Percentiles rank a stretch among this genome's conserved stretches.
Evolutionary conservation across 2,888 invertebrate genomes (phyloP).

Genomic region (Pseudeuparius sepicola): DNA sequence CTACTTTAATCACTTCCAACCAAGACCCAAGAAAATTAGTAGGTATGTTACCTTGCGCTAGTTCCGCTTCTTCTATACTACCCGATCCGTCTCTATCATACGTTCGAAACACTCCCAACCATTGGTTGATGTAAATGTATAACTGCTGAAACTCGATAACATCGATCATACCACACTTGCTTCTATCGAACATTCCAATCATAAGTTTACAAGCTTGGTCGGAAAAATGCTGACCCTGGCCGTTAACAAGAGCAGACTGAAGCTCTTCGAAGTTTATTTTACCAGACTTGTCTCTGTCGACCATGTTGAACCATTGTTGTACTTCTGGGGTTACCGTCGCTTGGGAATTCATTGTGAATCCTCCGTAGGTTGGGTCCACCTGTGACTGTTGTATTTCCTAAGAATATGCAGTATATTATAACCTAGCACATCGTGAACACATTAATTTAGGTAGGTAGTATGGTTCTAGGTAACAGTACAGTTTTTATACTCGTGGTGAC

Average conservation of each 20-base stretch:
- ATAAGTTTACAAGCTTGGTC: slow-evolving; percentile 75
- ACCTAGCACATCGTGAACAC: no score
- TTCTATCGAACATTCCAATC: slow-evolving; percentile 87
- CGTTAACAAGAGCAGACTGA: slow-evolving; percentile 72
- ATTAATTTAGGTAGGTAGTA: no score
- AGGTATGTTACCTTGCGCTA: slow-evolving; percentile 65
- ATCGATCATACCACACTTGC: slow-evolving; percentile 75
- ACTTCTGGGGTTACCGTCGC: slow-evolving; percentile 62
- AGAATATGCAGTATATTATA: no score
- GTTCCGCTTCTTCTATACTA: slow-evolving; percentile 69
- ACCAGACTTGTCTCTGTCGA: slow-evolving; percentile 76
- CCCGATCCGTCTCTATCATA: slow-evolving; percentile 83
- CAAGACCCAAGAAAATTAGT: no score
- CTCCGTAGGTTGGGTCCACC: no score
- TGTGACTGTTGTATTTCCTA: no score
- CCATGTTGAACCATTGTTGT: slow-evolving; percentile 72
- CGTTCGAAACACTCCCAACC: slow-evolving; percentile 74
- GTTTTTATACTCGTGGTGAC: no score
- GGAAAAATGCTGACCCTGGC: slow-evolving; percentile 74
- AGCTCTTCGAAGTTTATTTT: slow-evolving; percentile 69
- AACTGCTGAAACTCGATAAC: slow-evolving; percentile 75
- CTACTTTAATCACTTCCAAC: no score
- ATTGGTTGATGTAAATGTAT: slow-evolving; percentile 81
- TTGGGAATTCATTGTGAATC: no score
- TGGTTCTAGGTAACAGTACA: no score